Evolutionary conservation across 2,888 invertebrate species (phyloP).

Genomic region (Dioctria rufipes): DNA sequence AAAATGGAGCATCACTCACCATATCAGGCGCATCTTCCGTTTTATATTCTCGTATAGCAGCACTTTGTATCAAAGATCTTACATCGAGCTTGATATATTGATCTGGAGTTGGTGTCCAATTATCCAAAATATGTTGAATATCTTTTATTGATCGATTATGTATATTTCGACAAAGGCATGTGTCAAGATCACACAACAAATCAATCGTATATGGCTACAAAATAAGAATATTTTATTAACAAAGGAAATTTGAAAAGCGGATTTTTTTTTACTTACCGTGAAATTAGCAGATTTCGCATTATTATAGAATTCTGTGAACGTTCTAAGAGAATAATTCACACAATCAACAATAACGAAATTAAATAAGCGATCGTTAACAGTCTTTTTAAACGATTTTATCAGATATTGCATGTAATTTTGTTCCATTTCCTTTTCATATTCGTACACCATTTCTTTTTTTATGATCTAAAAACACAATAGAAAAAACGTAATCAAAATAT

Average conservation of each 20-base stretch:
- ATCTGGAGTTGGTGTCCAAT: conserved; percentile 85
- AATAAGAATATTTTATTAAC: conserved; percentile 9
- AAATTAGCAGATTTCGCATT: conserved; percentile 77
- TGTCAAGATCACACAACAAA: conserved; percentile 84
- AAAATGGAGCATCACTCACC: conserved; percentile 63
- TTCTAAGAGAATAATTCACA: conserved; percentile 85
- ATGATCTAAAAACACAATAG: conserved; percentile 68
- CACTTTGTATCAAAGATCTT: conserved; percentile 86
- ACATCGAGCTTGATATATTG: conserved; percentile 88
- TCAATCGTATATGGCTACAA: conserved; percentile 92
- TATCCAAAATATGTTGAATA: conserved; percentile 79
- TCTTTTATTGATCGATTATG: conserved; percentile 86
- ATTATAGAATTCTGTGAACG: conserved; percentile 91
- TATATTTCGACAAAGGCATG: conserved; percentile 87
- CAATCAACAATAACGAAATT: conserved; percentile 94
- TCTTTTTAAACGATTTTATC: conserved; percentile 91
- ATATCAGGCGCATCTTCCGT: conserved; percentile 83
- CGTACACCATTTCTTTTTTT: conserved; percentile 75
- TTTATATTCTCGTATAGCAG: conserved; percentile 86
- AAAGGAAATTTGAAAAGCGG: neutral
- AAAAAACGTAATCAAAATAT: conserved; percentile 32
- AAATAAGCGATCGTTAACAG: conserved; percentile 90
- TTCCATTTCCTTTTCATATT: conserved; percentile 90
- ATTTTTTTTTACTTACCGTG: conserved; percentile 64
- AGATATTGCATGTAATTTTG: conserved; percentile 85